Evolutionary conservation across 1,140 invertebrate species (phyloP).

Genomic region (Rhyacophila brunnea): DNA sequence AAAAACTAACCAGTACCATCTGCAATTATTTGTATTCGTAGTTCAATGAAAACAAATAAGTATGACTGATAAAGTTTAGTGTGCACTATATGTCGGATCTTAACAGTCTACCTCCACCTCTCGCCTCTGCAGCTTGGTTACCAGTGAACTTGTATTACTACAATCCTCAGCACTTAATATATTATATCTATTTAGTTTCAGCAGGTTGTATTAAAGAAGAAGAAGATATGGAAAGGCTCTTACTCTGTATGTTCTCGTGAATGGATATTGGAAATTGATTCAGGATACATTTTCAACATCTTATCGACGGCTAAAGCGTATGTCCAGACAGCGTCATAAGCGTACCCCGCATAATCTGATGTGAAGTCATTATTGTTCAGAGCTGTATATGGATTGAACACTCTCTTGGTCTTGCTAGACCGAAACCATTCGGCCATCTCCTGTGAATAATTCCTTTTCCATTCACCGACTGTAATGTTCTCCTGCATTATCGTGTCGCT

Average conservation of each 20-base stretch:
- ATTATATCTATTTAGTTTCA: too few species aligned
- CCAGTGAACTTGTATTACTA: too few species aligned
- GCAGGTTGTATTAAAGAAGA: too few species aligned
- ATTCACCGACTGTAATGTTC: constrained; percentile 59
- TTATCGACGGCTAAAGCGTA: constrained; percentile 73
- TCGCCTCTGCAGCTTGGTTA: too few species aligned
- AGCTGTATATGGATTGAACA: constrained; percentile 12
- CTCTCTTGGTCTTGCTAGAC: constrained; percentile 3
- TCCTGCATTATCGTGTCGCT: constrained; percentile 66
- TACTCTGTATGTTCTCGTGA: constrained; percentile 58
- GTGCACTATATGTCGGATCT: too few species aligned
- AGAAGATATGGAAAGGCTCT: constrained; percentile 38
- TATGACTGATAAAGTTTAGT: too few species aligned
- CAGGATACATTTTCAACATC: constrained; percentile 54
- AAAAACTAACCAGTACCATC: too few species aligned
- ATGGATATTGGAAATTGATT: constrained; percentile 60
- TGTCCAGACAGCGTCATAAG: constrained; percentile 84
- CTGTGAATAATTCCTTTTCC: constrained; percentile 54
- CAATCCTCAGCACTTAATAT: too few species aligned
- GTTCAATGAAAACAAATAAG: too few species aligned
- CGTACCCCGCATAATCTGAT: constrained; percentile 71
- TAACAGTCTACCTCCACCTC: too few species aligned
- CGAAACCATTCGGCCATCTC: constrained; percentile 21
- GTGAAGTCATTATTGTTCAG: constrained; percentile 30
- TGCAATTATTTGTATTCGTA: too few species aligned